These are phyloP conservation scores for Leptosomus discolor DNA, from an alignment of 2,113 vertebrate genomes.

Conservation along the genomic window DNA sequence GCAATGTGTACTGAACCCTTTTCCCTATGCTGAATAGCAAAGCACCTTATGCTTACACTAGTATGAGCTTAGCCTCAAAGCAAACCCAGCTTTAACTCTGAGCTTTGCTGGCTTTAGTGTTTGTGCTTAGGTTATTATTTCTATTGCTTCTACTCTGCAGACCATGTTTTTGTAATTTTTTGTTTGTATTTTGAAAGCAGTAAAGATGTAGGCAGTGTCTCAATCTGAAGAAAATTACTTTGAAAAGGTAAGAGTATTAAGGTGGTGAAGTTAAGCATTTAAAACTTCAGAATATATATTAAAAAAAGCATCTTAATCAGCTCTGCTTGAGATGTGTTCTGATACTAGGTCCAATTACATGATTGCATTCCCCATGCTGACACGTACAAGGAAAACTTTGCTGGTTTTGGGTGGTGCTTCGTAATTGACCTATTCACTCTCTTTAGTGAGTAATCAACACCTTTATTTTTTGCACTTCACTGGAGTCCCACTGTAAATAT, in stretches of 20 bases:
- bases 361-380: fast-evolving
- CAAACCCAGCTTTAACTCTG: not conserved
- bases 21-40: not conserved
- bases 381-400: not conserved
- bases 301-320: not conserved
- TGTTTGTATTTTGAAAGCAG: not conserved
- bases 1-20: not conserved
- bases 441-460: not conserved
- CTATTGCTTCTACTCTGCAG: not conserved
- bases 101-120: not conserved
- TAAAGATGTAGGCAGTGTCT: not conserved
- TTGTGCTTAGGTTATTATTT: not conserved
- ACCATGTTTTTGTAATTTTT: not conserved
- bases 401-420: not conserved
- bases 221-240: not conserved
- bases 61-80: not conserved
- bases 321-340: not conserved
- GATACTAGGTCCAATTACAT: not conserved
- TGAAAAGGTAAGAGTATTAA: not conserved
- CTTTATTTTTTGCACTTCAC: not conserved
- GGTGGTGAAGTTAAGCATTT: not conserved
- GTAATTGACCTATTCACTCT: not conserved
- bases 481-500: not conserved
- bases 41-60: not conserved
- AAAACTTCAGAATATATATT: not conserved